phyloP scores from a whole-genome alignment of 23 tunicate species.

The Botrylloides violaceus region DNA sequence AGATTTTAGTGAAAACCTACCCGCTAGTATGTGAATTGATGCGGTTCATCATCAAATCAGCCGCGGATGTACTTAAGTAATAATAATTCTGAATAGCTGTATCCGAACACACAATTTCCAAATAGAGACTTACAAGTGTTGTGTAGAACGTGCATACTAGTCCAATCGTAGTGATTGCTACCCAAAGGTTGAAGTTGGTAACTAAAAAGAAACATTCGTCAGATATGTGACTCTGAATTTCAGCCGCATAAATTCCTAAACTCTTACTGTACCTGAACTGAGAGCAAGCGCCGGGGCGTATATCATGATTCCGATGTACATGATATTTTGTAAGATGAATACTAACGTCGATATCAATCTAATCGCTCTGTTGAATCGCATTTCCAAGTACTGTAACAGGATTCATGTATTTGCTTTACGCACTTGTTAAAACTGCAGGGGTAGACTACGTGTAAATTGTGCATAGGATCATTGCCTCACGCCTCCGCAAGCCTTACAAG shows the following conservation, averaged over 20 bases:
- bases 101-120: too few species aligned
- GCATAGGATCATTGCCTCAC: too few species aligned
- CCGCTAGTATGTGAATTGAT: too few species aligned
- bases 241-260: not conserved
- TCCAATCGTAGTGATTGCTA: slow-evolving; percentile 53
- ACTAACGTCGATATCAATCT: slow-evolving; percentile 10
- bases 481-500: too few species aligned
- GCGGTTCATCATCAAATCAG: too few species aligned
- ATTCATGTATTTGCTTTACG: not conserved
- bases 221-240: too few species aligned
- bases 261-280: slow-evolving; percentile 7
- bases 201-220: slow-evolving; percentile 25
- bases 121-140: slow-evolving; percentile 60
- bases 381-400: slow-evolving; percentile 7
- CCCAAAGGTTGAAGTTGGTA: slow-evolving; percentile 66
- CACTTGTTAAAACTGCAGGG: too few species aligned
- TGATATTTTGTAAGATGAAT: slow-evolving; percentile 7
- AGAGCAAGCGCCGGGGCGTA: slow-evolving; percentile 27
- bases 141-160: slow-evolving; percentile 72
- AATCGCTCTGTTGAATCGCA: slow-evolving; percentile 14
- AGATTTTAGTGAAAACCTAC: too few species aligned
- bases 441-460: too few species aligned
- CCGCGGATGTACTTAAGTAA: too few species aligned
- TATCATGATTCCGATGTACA: slow-evolving; percentile 25
- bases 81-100: too few species aligned